Base-by-base conservation (phyloP, 2,797 vertebrate species). In the Stomatorhinus walkeri region DNA sequence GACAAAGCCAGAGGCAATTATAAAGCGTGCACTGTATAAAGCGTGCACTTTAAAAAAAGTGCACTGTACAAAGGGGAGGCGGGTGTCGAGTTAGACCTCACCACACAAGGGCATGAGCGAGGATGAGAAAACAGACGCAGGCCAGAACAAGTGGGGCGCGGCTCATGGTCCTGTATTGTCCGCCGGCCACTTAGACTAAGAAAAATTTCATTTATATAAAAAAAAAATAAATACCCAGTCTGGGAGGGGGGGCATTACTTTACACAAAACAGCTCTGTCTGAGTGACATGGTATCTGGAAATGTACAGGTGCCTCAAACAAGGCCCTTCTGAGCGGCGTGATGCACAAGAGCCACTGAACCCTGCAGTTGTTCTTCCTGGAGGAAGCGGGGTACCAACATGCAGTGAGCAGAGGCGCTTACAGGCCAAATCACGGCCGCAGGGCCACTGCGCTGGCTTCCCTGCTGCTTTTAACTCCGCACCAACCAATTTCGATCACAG, bases 101-200 rank as follows among this genome's bases (percentile, higher is more conserved):
- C 92, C 92, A 93, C 92, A 92, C 90, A 90, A 92, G 91, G 90
- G 93, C 90, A 93, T 87, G 91, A 89, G 92, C 92, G 89, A 89
- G 92, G 6, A n/a, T 3, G 19, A 48, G 79, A 83, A 83, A 92
- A 88, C 90, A 61, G 92, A 91, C 91, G 91, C 87, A 92, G 92
- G 88, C 89, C 92, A 92, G 93, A 93, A 93, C 93, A 94, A 93
- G 92, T 91, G 88, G 88, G 92, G 89, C 91, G 93, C 94, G 2
- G 91, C 93, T 92, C 90, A 79, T 88, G 56, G 84, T 89, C 87
- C 61, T 81, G 49, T 19, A 90, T 90, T 92, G 89, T 90, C 88
- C 2, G 88, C 89, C 85, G 93, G 92, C 93, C 94, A 94, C 92
- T 54, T 94, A 92, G 93, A 93, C 54, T 7, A n/a, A n/a, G 19